Evolutionary conservation across 2,797 vertebrate species (phyloP).

Genomic region (Buphagus erythrorhynchus): DNA sequence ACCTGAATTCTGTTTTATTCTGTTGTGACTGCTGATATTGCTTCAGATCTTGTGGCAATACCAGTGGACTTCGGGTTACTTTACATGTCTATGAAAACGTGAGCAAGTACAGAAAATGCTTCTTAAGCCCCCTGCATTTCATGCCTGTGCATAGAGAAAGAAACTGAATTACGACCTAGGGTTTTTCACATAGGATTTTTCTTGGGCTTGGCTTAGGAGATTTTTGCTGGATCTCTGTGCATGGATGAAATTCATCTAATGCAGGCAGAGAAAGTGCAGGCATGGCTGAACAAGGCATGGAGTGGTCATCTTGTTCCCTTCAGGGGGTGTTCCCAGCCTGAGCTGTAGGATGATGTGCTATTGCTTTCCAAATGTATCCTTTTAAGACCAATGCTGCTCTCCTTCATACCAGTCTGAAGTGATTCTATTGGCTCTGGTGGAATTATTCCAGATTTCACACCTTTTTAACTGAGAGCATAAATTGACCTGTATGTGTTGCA

Average conservation of each 20-base stretch:
- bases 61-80: not conserved
- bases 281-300: not conserved
- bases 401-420: not conserved
- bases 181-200: not conserved
- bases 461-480: constrained; percentile 68
- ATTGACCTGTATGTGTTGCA: constrained; percentile 66
- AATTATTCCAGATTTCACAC: constrained; percentile 70
- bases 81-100: not conserved
- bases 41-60: not conserved
- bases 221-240: not conserved
- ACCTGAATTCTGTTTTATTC: not conserved
- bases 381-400: not conserved
- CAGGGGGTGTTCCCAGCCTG: not conserved
- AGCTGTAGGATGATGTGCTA: not conserved
- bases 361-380: not conserved
- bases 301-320: not conserved
- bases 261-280: not conserved
- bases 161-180: not conserved
- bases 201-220: not conserved
- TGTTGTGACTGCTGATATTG: not conserved
- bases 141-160: not conserved
- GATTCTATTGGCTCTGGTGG: constrained; percentile 52
- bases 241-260: not conserved
- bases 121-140: not conserved
- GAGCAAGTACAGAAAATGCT: not conserved